Conservation (phyloP, 2,888 invertebrate genomes). For the Erebia epiphron region DNA sequence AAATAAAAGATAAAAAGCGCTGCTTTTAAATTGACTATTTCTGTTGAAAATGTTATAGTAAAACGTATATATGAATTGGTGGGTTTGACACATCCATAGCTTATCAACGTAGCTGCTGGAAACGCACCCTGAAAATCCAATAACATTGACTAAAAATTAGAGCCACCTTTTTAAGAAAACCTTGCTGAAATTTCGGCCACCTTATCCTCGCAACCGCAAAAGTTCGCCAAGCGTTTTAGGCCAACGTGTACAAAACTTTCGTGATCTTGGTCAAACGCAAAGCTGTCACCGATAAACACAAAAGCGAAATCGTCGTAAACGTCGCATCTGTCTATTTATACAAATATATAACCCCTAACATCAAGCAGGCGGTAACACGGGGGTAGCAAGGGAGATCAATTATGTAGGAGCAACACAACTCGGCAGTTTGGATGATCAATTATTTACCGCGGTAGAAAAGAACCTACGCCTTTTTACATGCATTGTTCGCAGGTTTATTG, state of each 20-base stretch:
- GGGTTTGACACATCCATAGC: no score
- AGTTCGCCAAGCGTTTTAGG: no score
- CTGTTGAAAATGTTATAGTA: no score
- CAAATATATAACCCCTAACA: conserved; percentile 38
- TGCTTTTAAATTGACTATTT: no score
- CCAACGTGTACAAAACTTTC: background rate
- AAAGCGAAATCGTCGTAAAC: conserved; percentile 10
- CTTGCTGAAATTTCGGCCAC: no score
- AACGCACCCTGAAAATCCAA: no score
- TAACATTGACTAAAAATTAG: no score
- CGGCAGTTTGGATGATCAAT: conserved; percentile 80
- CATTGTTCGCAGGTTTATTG: conserved; percentile 73
- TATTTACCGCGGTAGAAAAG: conserved; percentile 76
- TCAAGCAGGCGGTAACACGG: conserved; percentile 74
- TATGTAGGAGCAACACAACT: conserved; percentile 81
- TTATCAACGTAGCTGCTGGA: no score
- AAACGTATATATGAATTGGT: no score
- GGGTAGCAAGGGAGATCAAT: conserved; percentile 74
- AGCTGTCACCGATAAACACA: conserved; percentile 7
- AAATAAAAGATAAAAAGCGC: no score
- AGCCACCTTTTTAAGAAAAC: no score
- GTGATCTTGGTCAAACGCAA: conserved; percentile 8
- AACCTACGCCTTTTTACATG: conserved; percentile 70
- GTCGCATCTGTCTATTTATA: conserved; percentile 35
- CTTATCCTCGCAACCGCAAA: no score